phyloP scores from a whole-genome alignment of 2,113 vertebrate genomes.

The Mugil cephalus region DNA sequence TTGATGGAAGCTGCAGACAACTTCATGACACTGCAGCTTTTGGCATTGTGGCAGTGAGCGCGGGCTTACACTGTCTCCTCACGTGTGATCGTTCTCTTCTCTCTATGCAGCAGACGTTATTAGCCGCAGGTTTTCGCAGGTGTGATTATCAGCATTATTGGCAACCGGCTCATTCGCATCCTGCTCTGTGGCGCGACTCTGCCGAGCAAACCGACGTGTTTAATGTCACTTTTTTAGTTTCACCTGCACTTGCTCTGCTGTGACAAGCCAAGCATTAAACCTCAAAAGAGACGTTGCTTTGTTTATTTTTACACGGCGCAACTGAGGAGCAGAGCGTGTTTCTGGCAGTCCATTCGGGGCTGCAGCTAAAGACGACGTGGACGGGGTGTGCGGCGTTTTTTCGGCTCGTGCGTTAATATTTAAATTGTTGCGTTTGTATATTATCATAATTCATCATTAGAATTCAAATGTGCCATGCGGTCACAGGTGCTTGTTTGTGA shows the following conservation, averaged over 20 bases:
- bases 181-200: background rate
- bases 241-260: conserved; percentile 11
- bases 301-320: background rate
- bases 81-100: too few relatives aligned
- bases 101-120: background rate
- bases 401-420: conserved; percentile 32
- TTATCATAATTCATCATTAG: conserved; percentile 33
- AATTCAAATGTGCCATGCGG: conserved; percentile 9
- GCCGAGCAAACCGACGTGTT: conserved; percentile 5
- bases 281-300: background rate
- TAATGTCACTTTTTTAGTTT: conserved; percentile 14
- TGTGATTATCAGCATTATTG: conserved; percentile 5
- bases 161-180: conserved; percentile 5
- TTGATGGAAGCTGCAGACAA: conserved; percentile 20
- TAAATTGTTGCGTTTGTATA: conserved; percentile 16
- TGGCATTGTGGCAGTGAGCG: too few relatives aligned
- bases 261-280: conserved; percentile 11
- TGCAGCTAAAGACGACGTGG: background rate
- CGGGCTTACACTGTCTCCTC: too few relatives aligned
- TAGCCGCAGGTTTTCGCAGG: background rate
- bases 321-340: background rate
- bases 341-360: conserved; percentile 3
- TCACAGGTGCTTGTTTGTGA: conserved; percentile 34
- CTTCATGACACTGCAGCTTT: background rate
- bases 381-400: background rate